Evolutionary conservation across 2,113 vertebrate genomes (phyloP).

Genomic region (Mesoclemmys tuberculata): DNA sequence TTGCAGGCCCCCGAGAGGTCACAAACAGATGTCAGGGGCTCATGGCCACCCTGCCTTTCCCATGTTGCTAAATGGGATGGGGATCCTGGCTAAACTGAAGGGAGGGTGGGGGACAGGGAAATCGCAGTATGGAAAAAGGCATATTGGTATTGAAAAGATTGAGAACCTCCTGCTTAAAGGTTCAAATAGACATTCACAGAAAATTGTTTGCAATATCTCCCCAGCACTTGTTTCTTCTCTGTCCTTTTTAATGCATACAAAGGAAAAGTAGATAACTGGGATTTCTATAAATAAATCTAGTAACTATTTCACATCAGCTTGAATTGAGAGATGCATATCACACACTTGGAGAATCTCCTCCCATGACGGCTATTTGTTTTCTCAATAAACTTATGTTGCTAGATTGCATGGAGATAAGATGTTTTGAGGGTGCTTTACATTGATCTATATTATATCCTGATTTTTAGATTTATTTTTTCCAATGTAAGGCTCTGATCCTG

Average conservation of each 20-base stretch:
- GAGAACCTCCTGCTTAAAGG: not conserved
- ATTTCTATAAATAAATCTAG: not conserved
- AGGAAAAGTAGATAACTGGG: not conserved
- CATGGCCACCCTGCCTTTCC: not conserved
- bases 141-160: not conserved
- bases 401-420: not conserved
- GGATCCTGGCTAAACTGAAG: not conserved
- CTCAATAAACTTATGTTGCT: not conserved
- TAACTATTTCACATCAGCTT: not conserved
- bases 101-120: not conserved
- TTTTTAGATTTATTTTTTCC: not conserved
- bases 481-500: not conserved
- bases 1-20: not conserved
- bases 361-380: not conserved
- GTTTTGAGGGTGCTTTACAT: not conserved
- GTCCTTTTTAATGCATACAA: not conserved
- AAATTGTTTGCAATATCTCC: not conserved
- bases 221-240: not conserved
- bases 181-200: not conserved
- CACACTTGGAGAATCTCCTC: no score
- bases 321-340: not conserved
- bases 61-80: not conserved
- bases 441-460: not conserved
- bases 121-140: not conserved
- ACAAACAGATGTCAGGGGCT: not conserved